These are phyloP conservation scores for Leptopterna dolabrata DNA, from an alignment of 2,888 invertebrate genomes.

Conservation along the genomic window DNA sequence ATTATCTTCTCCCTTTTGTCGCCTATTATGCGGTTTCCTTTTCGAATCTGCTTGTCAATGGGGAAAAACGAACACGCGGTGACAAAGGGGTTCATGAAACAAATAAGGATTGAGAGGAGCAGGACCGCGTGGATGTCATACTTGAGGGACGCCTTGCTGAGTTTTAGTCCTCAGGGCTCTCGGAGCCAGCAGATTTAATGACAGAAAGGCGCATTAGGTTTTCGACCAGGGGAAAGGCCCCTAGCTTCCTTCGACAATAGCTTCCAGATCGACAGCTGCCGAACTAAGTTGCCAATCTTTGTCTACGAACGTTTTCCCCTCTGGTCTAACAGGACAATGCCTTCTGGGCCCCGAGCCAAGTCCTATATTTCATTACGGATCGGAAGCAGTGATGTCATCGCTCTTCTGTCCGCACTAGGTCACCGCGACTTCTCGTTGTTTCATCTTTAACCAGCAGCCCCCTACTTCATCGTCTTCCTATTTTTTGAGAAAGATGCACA, in stretches of 20 bases:
- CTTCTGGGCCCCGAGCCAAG: slow-evolving; percentile 32
- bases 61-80: not conserved
- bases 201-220: slow-evolving; percentile 48
- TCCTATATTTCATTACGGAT: slow-evolving; percentile 52
- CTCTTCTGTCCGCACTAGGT: slow-evolving; percentile 18
- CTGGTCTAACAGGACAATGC: slow-evolving; percentile 20
- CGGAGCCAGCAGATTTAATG: slow-evolving; percentile 20
- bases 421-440: slow-evolving; percentile 11
- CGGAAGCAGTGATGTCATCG: slow-evolving; percentile 37
- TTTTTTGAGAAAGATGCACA: too few species aligned
- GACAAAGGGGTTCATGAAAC: not conserved
- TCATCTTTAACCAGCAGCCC: not conserved
- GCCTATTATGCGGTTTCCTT: slow-evolving; percentile 9
- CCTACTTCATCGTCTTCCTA: not conserved
- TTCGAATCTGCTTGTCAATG: slow-evolving; percentile 6
- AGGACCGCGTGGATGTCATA: not conserved
- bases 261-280: slow-evolving; percentile 55
- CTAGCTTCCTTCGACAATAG: slow-evolving; percentile 48
- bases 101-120: slow-evolving; percentile 11
- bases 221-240: slow-evolving; percentile 15
- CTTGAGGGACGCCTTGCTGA: slow-evolving; percentile 16
- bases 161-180: slow-evolving; percentile 36
- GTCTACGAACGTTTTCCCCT: slow-evolving; percentile 44
- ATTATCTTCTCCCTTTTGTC: not conserved
- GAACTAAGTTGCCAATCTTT: slow-evolving; percentile 55